Conservation (phyloP, 2,888 invertebrate species). For the Therioaphis trifolii region DNA sequence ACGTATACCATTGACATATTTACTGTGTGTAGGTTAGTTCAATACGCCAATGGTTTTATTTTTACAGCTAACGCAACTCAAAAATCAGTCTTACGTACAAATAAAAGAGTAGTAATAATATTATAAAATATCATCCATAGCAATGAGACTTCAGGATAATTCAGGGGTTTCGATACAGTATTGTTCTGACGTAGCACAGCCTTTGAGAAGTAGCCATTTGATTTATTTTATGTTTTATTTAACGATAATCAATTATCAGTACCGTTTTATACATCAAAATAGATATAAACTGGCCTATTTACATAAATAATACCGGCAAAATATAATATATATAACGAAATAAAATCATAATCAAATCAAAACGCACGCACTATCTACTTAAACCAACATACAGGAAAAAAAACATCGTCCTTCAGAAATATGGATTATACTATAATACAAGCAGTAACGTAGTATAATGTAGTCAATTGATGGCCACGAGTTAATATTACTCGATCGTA, state of each 20-base stretch:
- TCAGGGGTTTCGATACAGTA: constrained; percentile 14
- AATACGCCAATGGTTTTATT: neutral
- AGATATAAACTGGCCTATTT: constrained; percentile 58
- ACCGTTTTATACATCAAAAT: constrained; percentile 46
- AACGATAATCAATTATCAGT: constrained; percentile 3
- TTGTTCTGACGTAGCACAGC: constrained; percentile 34
- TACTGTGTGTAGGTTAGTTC: neutral
- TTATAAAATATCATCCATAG: constrained; percentile 13
- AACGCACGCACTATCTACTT: constrained; percentile 61
- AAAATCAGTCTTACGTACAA: constrained; percentile 57
- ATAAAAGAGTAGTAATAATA: constrained; percentile 9
- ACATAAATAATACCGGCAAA: constrained; percentile 61
- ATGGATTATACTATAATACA: constrained; percentile 20
- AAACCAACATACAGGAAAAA: constrained; percentile 60
- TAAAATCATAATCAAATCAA: constrained; percentile 53
- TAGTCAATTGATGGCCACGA: neutral
- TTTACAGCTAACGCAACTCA: constrained; percentile 25
- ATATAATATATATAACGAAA: no score
- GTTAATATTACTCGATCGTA: constrained; percentile 11
- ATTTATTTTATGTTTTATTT: constrained; percentile 8
- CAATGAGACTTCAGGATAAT: neutral
- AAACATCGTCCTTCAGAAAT: constrained; percentile 61
- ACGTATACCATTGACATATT: constrained; percentile 9
- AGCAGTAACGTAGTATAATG: neutral
- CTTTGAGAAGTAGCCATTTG: constrained; percentile 46